A percentile compares a stretch with the other conserved stretches of the same genome.
Evolutionary conservation across 1,140 invertebrate species (phyloP).

Genomic region (Pseudachorutes palmiensis): DNA sequence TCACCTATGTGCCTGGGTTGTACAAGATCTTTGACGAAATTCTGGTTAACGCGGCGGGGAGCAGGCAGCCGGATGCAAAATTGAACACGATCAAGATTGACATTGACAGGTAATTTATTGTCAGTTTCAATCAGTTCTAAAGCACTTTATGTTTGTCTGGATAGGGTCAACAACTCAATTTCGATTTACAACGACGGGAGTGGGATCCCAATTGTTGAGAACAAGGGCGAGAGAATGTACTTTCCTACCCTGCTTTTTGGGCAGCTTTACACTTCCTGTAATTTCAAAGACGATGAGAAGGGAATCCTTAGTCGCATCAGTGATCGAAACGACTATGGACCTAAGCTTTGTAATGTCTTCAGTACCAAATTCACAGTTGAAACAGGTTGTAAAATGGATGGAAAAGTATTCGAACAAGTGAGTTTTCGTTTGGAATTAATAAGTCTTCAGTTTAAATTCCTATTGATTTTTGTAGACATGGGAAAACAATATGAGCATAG

Average conservation of each 20-base stretch:
- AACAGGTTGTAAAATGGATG: constrained; percentile 81
- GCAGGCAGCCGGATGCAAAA: constrained; percentile 88
- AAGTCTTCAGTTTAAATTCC: neutral
- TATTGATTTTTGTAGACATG: constrained; percentile 64
- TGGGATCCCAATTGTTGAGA: too few relatives aligned
- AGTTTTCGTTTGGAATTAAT: neutral
- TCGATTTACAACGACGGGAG: too few relatives aligned
- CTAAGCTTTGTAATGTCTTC: constrained; percentile 99
- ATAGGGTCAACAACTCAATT: too few relatives aligned
- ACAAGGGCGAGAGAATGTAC: too few relatives aligned
- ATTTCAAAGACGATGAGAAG: constrained; percentile 97
- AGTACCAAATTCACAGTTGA: constrained; percentile 94
- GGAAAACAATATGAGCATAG: constrained; percentile 90
- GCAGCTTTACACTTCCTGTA: constrained; percentile 96
- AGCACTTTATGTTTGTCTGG: too few relatives aligned
- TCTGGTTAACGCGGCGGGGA: constrained; percentile 97
- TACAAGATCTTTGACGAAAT: constrained; percentile 99
- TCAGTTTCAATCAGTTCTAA: too few relatives aligned
- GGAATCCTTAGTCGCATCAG: constrained; percentile 97
- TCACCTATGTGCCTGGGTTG: constrained; percentile 91
- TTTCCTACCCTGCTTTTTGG: too few relatives aligned
- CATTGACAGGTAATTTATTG: constrained; percentile 79
- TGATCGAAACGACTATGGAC: constrained; percentile 97
- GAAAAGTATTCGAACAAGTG: constrained; percentile 79
- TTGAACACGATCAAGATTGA: constrained; percentile 97